Evolutionary conservation across 2,113 vertebrate species (phyloP), one percentile per base, ranked within the genome.

Genomic region (Seriola quinqueradiata): DNA sequence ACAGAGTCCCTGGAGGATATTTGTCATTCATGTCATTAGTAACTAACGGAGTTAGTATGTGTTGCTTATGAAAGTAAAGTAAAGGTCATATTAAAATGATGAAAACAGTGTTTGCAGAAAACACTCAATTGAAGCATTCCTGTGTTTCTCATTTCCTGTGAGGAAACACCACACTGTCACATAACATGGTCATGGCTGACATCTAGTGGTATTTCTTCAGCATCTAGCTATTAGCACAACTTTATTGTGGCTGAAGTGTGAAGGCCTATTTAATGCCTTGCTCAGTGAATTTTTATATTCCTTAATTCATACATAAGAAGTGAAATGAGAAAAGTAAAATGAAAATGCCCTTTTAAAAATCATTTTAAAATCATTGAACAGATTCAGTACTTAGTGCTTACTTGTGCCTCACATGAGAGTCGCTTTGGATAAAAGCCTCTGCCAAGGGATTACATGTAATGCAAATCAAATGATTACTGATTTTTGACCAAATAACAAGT

Each of bases 151-250:
- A 25, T 68, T 63, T 46, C 25, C 16, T 28, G 2, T 36, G 11
- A 44, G 38, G 12, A 60, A 52, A 23, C n/a, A 57, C 5, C 5
- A 17, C n/a, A 2, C 25, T 21, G 52, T 69, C 17, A 77, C 14
- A 76, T 72, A 1, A 40, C 1, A 36, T 55, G 59, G 70, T 28
- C 55, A 34, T 65, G 60, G 67, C 81, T 90, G 87, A 70, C 86
- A 92, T 70, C 90, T 89, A 83, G 75, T 91, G 90, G 83, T 44
- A n/a, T 0, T 28, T 64, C 17, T 77, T 32, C 19, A 38, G 50
- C 42, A 79, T 55, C 5, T 4, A 25, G 8, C 36, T 4, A 11
- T 38, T n/a, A 21, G 8, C 8, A 8, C 8, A 23, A 12, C 9
- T 38, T n/a, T 50, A 67, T 5, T 4, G 10, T 55, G 12, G n/a